phyloP scores from a whole-genome alignment of 2,797 vertebrate species.

The Brotula barbata region DNA sequence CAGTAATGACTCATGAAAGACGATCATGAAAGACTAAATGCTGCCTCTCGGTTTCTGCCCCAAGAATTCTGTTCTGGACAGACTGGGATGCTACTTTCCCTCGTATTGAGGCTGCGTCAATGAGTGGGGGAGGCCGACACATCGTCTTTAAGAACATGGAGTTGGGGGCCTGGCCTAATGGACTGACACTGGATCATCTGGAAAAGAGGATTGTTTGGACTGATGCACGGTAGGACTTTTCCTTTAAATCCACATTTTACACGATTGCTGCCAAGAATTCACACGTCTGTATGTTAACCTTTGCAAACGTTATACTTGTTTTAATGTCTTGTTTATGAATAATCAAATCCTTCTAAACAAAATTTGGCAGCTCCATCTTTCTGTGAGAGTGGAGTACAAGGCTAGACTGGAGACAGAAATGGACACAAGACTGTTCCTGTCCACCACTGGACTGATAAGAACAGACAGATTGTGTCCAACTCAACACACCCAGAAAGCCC shows the following conservation, averaged over 20 bases:
- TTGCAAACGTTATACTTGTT: slow-evolving; percentile 15
- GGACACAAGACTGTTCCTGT: no score
- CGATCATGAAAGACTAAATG: slow-evolving; percentile 4
- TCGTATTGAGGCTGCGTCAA: slow-evolving; percentile 95
- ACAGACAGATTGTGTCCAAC: no score
- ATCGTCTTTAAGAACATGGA: slow-evolving; percentile 98
- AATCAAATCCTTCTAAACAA: no score
- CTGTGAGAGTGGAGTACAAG: no score
- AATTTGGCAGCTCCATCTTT: no score
- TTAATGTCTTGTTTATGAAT: no score
- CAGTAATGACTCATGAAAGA: no score
- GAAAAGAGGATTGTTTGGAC: slow-evolving; percentile 99
- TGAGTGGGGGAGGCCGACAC: slow-evolving; percentile 92
- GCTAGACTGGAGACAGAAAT: no score
- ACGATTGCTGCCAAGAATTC: neutral
- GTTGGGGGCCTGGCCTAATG: slow-evolving; percentile 97
- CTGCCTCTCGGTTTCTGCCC: slow-evolving; percentile 31
- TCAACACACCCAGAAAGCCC: no score
- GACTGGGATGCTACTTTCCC: slow-evolving; percentile 99
- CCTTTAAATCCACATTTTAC: slow-evolving; percentile 7
- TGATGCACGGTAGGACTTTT: slow-evolving; percentile 88
- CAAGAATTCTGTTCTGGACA: slow-evolving; percentile 98
- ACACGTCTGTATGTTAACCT: neutral
- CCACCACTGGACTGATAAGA: no score
- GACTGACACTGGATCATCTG: slow-evolving; percentile 96